phyloP scores from a whole-genome alignment of 2,113 vertebrate species.

The Nanorana parkeri region DNA sequence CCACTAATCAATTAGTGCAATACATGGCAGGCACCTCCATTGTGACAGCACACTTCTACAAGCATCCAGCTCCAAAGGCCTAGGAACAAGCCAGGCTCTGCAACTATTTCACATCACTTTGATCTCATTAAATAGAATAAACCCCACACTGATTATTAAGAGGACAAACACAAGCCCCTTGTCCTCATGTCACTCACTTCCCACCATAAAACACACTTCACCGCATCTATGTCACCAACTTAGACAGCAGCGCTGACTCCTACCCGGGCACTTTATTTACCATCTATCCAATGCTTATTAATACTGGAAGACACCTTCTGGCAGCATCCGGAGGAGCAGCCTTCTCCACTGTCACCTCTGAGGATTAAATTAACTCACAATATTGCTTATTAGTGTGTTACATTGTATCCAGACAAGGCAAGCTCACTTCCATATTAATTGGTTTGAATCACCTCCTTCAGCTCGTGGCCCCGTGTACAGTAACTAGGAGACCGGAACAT shows the following conservation, averaged over 20 bases:
- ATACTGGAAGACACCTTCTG: background rate
- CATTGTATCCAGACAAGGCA: slow-evolving; percentile 2
- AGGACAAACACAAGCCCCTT: too few species aligned
- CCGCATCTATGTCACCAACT: too few species aligned
- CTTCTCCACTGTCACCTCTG: background rate
- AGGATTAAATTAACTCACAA: background rate
- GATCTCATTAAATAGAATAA: background rate
- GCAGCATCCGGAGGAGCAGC: background rate
- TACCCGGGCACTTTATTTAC: too few species aligned
- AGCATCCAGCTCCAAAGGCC: background rate
- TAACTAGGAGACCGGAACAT: slow-evolving; percentile 26
- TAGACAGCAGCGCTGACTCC: too few species aligned
- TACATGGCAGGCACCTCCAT: background rate
- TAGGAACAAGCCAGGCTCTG: background rate
- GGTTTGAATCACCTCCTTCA: slow-evolving; percentile 6
- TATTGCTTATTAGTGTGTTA: slow-evolving; percentile 1
- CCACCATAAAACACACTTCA: too few species aligned
- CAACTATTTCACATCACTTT: background rate
- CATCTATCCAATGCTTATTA: background rate
- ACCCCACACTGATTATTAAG: background rate
- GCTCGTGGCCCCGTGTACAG: slow-evolving; percentile 31
- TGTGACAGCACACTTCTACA: background rate
- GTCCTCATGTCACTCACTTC: too few species aligned
- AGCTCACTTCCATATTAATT: slow-evolving; percentile 12
- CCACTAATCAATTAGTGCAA: slow-evolving; percentile 24